Conservation (phyloP, 2,797 vertebrate species). For the Chloroceryle inda region DNA sequence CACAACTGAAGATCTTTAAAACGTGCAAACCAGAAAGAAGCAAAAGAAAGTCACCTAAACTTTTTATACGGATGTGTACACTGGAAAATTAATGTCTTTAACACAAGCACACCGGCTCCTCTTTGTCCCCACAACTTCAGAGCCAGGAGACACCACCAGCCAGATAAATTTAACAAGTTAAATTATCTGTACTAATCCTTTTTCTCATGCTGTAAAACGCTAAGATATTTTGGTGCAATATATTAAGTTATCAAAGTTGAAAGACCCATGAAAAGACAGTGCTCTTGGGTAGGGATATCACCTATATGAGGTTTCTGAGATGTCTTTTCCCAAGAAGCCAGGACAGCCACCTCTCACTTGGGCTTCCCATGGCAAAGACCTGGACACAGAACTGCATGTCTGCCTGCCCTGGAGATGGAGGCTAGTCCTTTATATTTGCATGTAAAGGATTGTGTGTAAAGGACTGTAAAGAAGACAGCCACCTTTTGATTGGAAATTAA, state of each 20-base stretch:
- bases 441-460: neutral
- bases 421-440: neutral
- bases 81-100: neutral
- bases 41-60: neutral
- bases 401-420: neutral
- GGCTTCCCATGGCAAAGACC: accelerated
- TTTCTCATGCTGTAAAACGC: neutral
- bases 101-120: neutral
- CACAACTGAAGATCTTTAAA: neutral
- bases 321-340: neutral
- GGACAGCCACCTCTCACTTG: neutral
- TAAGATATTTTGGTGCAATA: neutral
- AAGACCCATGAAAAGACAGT: neutral
- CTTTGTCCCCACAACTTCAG: neutral
- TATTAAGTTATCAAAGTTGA: neutral
- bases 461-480: accelerated
- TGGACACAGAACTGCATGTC: accelerated
- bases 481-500: neutral
- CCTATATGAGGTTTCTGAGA: accelerated
- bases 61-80: neutral
- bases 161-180: neutral
- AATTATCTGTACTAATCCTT: neutral
- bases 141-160: neutral
- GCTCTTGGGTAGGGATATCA: neutral
- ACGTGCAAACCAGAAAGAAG: neutral